phyloP scores from a whole-genome alignment of 1,140 invertebrate species.

The Drosophila bipectinata region DNA sequence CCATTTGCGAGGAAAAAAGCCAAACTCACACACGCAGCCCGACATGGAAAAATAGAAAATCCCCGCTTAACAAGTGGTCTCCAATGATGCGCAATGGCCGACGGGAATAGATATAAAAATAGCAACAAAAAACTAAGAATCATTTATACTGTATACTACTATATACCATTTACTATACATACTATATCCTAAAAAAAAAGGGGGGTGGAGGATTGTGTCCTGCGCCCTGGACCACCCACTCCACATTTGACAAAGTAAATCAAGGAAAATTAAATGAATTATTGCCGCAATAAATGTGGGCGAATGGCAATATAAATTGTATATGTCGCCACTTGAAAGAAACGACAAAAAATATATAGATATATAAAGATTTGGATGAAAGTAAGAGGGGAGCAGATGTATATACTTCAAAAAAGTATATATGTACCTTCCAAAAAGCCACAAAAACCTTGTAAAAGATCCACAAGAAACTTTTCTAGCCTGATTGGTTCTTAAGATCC shows the following conservation, averaged over 20 bases:
- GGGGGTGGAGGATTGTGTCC: background rate
- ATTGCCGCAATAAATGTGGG: slow-evolving; percentile 80
- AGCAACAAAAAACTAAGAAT: background rate
- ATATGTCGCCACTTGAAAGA: slow-evolving; percentile 51
- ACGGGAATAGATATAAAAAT: background rate
- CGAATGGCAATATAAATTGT: slow-evolving; percentile 69
- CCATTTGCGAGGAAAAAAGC: background rate
- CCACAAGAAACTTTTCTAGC: too few species aligned
- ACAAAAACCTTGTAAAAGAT: too few species aligned
- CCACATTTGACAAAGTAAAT: slow-evolving; percentile 73
- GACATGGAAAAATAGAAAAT: slow-evolving; percentile 1
- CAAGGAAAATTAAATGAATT: slow-evolving; percentile 81
- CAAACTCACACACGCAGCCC: background rate
- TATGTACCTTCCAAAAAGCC: too few species aligned
- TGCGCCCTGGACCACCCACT: background rate
- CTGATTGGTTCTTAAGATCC: too few species aligned
- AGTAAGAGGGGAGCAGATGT: background rate
- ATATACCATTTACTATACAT: background rate
- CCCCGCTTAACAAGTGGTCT: slow-evolving; percentile 36
- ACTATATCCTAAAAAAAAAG: background rate
- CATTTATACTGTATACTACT: too few species aligned
- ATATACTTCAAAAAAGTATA: too few species aligned
- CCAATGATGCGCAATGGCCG: slow-evolving; percentile 31
- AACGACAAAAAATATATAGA: background rate
- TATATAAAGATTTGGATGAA: background rate